These are phyloP conservation scores for Spheniscus humboldti DNA, from an alignment of 2,797 vertebrate species.

Conservation along the genomic window DNA sequence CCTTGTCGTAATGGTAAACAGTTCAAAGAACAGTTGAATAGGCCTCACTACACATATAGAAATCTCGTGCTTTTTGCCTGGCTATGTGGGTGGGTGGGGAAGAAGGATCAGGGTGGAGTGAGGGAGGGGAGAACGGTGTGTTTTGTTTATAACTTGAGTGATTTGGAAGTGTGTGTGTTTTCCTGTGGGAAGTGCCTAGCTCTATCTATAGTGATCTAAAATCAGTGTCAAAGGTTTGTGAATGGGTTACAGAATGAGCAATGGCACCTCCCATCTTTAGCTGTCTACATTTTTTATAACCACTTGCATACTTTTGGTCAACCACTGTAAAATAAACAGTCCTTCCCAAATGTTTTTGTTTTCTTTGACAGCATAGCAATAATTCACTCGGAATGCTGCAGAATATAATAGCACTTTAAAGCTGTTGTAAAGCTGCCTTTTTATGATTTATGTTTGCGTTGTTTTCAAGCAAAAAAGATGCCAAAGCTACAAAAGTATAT, in stretches of 20 bases:
- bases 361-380: slow-evolving; percentile 78
- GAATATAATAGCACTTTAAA: slow-evolving; percentile 66
- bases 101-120: not conserved
- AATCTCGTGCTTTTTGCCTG: not conserved
- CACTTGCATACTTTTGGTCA: slow-evolving; percentile 82
- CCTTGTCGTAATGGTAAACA: not conserved
- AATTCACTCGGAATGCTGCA: slow-evolving; percentile 74
- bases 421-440: slow-evolving; percentile 48
- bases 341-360: slow-evolving; percentile 82
- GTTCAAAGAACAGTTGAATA: not conserved
- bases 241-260: slow-evolving; percentile 72
- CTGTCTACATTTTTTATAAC: slow-evolving; percentile 78
- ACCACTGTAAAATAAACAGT: slow-evolving; percentile 84
- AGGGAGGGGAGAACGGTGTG: not conserved
- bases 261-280: slow-evolving; percentile 74
- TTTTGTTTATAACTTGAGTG: not conserved
- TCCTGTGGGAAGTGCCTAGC: slow-evolving; percentile 20
- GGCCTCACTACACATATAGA: not conserved
- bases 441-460: slow-evolving; percentile 60
- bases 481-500: slow-evolving; percentile 5
- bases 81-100: not conserved
- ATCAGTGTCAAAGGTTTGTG: slow-evolving; percentile 68
- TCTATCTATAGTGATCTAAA: slow-evolving; percentile 45
- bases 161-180: not conserved
- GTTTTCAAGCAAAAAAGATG: slow-evolving; percentile 55